Evolutionary conservation across 1,140 invertebrate species (phyloP), one percentile per base, ranked within the genome.

Genomic region (Cecropterus lyciades): DNA sequence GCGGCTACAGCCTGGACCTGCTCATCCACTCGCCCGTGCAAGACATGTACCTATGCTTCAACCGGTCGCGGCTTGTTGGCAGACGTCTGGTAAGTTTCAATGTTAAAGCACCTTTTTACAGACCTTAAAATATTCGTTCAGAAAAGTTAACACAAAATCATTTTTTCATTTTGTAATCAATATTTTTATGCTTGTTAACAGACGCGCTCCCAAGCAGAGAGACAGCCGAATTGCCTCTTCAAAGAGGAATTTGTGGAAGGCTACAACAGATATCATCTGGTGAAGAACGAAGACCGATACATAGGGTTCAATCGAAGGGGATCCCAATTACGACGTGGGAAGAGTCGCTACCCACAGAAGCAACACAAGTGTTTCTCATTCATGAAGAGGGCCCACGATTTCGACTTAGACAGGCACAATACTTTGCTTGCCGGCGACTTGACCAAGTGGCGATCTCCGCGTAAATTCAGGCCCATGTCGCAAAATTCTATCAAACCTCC

Each of bases 1-100:
- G 82, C 72, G 81, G 85, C 62, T 76, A 82, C 80, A 88, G 76
- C 73, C 79, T 91, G 62, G 87, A 91, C 65, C 85, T 91, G 72
- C 89, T 91, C 65, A 90, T 91, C 70, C 82, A 91, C 79, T 91
- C 89, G 56, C 89, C 89, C 51, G 75, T 85, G 33, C 87, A 91
- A 56, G 82, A 90, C 70, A 89, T 91, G 89, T 91, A 84, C 77
- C 86, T 91, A 40, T 91, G 89, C 78, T 91, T 91, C 89, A 89
- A 89, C 69, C 82, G 86, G 15, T 82, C 84, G 13, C 79, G 82
- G 57, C 77, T 91, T 55, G 81, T 90, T 67, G 89, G 89, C 86
- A 89, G 85, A 66, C 81, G 85, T 72, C 65, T 91, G 85, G 89
- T 91, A 51, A 87, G 84, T 76, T 67, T 48, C 1, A 20, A 15